phyloP scores from a whole-genome alignment of 2,888 invertebrate species.

The Caenorhabditis becei region DNA sequence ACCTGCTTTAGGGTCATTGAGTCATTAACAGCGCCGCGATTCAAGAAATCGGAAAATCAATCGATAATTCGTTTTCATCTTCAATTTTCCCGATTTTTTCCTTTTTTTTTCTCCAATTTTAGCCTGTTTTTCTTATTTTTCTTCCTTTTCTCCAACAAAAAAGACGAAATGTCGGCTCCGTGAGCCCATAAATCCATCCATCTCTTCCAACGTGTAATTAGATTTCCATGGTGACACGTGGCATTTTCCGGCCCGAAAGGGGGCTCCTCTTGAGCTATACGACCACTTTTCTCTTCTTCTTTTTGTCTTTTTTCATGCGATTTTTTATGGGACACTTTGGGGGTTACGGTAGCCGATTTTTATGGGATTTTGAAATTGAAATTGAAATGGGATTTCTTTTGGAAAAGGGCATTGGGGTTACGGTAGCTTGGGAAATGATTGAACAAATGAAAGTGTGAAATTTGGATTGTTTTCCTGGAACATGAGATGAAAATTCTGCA shows the following conservation, averaged over 20 bases:
- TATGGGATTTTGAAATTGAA: not conserved
- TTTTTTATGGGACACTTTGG: not conserved
- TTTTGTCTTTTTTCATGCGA: not conserved
- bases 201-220: conserved; percentile 14
- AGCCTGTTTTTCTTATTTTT: not conserved
- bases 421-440: too few species aligned
- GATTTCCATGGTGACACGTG: conserved; percentile 33
- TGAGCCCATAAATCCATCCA: conserved; percentile 37
- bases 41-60: too few species aligned
- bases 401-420: not conserved
- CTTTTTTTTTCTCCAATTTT: too few species aligned
- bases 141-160: conserved; percentile 10
- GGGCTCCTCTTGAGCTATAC: conserved; percentile 13
- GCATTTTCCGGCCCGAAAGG: conserved; percentile 1
- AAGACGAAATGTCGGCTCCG: too few species aligned
- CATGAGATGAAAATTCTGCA: too few species aligned
- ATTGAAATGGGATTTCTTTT: not conserved
- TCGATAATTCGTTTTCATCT: too few species aligned
- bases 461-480: too few species aligned
- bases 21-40: too few species aligned
- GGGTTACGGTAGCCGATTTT: conserved; percentile 14
- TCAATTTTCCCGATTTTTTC: too few species aligned
- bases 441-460: too few species aligned
- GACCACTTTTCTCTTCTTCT: conserved; percentile 1
- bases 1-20: too few species aligned